Evolutionary conservation across 1,140 invertebrate genomes (phyloP).

Genomic region (Drosophila willistoni): DNA sequence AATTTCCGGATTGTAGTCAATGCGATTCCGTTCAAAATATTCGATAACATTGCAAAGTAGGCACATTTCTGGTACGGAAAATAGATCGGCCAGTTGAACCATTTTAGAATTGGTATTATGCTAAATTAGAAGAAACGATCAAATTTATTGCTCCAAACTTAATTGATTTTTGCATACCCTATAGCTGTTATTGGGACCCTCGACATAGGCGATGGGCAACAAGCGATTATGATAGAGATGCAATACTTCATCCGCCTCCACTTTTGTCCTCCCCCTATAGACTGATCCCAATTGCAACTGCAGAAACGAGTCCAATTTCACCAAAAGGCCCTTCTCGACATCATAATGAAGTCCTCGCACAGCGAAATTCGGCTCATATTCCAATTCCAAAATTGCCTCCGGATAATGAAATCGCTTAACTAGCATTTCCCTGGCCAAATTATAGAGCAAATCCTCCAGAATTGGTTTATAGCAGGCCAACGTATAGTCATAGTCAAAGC

Average conservation of each 20-base stretch:
- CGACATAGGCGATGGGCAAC: constrained; percentile 92
- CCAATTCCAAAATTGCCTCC: constrained; percentile 89
- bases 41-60: constrained; percentile 96
- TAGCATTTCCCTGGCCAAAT: constrained; percentile 93
- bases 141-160: background rate
- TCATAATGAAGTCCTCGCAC: constrained; percentile 98
- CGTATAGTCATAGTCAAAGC: constrained; percentile 99
- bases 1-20: constrained; percentile 97
- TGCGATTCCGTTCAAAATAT: constrained; percentile 94
- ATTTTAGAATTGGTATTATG: constrained; percentile 91
- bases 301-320: constrained; percentile 98
- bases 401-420: constrained; percentile 97
- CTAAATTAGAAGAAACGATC: constrained; percentile 59
- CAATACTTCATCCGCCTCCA: constrained; percentile 93
- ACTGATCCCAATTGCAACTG: constrained; percentile 98
- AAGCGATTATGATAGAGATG: constrained; percentile 93
- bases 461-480: constrained; percentile 96
- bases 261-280: constrained; percentile 92
- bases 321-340: constrained; percentile 95
- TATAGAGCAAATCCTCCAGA: constrained; percentile 96
- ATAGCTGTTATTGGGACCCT: constrained; percentile 85
- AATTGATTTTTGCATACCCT: constrained; percentile 40
- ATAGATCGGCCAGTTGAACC: constrained; percentile 98
- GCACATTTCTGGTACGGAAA: constrained; percentile 98
- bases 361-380: constrained; percentile 95